Base-by-base conservation (phyloP, 2,888 invertebrate species). In the Ornithoptera priamus region DNA sequence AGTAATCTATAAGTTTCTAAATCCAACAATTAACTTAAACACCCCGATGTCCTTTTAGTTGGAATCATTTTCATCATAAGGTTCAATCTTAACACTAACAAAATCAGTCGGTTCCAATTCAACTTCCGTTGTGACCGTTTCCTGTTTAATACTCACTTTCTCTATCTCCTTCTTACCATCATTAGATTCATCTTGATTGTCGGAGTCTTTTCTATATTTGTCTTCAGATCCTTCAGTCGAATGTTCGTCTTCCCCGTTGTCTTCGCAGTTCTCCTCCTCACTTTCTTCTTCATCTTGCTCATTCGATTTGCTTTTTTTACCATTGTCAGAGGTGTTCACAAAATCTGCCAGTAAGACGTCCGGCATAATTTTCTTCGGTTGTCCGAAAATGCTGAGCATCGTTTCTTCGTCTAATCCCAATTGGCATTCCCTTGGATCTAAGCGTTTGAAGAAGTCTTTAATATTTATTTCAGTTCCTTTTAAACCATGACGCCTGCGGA, bases 41-140 rank as follows among this genome's bases (percentile, higher is more conserved):
- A 46, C 4, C 46, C 15, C 4, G 46, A 53, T 53, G n/a, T 53
- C 4, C n/a, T 6, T 39, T 57, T 62, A 63, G 62, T 62, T 53
- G 22, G 72, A 75, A 20, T 77, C 78, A 36, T 67, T 70, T 46
- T 80, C 82, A 24, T 89, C 89, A 39, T 87, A 67, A 3, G 85
- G 87, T 72, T 92, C 92, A 76, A 92, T 89, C 74, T 92, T 92
- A 24, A 92, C 86, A 68, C 87, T 88, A 1, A 92, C 92, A 80
- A 92, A 92, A 71, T 90, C 90, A 0, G 92, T 90, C 0, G 92
- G 90, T 72, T 90, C 89, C 70, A 90, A 71, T 36, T 85, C 87
- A 39, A 75, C 76, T 62, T 75, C 70, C 15, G 71, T 50, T 20
- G 64, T 65, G 10, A 72, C 64, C 8, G 65, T 71, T n/a, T 71